phyloP scores from a whole-genome alignment of 2,113 vertebrate genomes.

The Xenus cinereus region DNA sequence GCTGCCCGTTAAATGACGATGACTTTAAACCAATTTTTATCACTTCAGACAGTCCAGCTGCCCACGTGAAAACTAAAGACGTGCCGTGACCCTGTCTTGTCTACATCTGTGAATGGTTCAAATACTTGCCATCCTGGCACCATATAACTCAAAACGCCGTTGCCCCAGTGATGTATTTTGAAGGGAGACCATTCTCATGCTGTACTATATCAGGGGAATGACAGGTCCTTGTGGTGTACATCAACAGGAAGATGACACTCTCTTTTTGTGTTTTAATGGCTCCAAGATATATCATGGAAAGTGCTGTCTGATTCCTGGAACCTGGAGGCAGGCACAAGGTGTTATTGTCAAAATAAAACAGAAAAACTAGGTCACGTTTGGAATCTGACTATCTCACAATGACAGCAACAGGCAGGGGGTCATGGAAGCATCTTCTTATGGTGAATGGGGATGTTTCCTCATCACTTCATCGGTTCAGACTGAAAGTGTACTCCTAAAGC shows the following conservation, averaged over 20 bases:
- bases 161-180: slow-evolving; percentile 38
- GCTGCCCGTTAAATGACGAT: not conserved
- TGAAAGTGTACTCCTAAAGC: not conserved
- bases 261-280: slow-evolving; percentile 47
- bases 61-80: not conserved
- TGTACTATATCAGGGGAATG: slow-evolving; percentile 33
- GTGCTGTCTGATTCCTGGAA: not conserved
- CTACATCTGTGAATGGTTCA: not conserved
- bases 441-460: not conserved
- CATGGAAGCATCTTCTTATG: not conserved
- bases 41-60: not conserved
- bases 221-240: slow-evolving; percentile 31
- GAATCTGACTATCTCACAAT: not conserved
- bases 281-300: slow-evolving; percentile 23
- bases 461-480: not conserved
- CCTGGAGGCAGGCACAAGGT: not conserved
- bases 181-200: not conserved
- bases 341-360: not conserved
- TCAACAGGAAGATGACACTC: slow-evolving; percentile 50
- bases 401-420: not conserved
- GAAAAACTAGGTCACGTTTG: not conserved
- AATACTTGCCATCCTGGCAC: slow-evolving; percentile 4
- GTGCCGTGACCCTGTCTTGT: not conserved
- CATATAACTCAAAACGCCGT: slow-evolving; percentile 22
- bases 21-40: not conserved